Conservation (phyloP, 1,140 invertebrate species). For the Chelonus insularis region DNA sequence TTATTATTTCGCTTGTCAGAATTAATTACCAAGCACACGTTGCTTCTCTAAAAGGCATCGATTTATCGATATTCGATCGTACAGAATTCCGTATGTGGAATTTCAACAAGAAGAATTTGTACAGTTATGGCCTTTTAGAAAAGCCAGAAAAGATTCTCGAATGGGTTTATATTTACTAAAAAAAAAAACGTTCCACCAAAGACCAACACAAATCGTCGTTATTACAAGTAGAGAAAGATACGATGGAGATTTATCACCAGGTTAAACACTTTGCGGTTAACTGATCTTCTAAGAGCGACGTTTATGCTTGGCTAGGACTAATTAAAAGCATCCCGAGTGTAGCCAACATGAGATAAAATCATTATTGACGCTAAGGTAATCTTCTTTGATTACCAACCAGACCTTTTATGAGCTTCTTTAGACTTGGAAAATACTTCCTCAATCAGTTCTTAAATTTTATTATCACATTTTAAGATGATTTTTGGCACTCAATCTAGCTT, state of each 20-base stretch:
- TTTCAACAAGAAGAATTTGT: neutral
- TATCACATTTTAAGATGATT: neutral
- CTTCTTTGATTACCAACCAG: too few species aligned
- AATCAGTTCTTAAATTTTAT: too few species aligned
- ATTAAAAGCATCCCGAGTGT: constrained; percentile 51
- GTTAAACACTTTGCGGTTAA: constrained; percentile 20
- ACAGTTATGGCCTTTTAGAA: neutral
- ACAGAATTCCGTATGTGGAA: neutral
- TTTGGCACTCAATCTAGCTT: too few species aligned
- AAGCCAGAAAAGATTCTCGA: too few species aligned
- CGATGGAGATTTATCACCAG: constrained; percentile 10
- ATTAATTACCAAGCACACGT: constrained; percentile 1
- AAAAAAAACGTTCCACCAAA: too few species aligned
- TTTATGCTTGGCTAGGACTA: constrained; percentile 39
- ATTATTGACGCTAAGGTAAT: constrained; percentile 40
- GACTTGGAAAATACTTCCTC: too few species aligned
- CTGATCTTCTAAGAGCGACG: constrained; percentile 20
- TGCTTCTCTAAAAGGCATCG: neutral
- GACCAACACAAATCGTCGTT: constrained; percentile 2
- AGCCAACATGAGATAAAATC: constrained; percentile 48
- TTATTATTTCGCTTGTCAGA: neutral
- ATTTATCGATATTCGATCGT: neutral
- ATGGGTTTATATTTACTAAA: too few species aligned
- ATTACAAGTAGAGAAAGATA: constrained; percentile 17
- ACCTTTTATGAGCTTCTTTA: too few species aligned